Base-by-base conservation (phyloP, 2,888 invertebrate genomes). In the Dryomyza anilis region DNA sequence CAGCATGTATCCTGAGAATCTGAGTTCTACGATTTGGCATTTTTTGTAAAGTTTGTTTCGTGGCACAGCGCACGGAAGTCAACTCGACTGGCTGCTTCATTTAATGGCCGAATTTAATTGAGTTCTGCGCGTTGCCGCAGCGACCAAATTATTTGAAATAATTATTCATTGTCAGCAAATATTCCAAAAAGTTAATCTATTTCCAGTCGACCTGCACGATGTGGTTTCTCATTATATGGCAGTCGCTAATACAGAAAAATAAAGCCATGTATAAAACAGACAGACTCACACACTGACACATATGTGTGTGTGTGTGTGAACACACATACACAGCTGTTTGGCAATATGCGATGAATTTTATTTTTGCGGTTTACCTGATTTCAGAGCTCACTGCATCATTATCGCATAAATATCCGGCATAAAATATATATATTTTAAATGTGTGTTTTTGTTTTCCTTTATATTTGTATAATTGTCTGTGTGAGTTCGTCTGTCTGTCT, bases 121-220 rank as follows among this genome's bases (percentile, higher is more conserved):
- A 55, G 23, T 55, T 33, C 16, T 45, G 27, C 36, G 46, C 45
- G 58, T 29, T 45, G 19, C 36, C 52, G 57, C 56, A 53, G 23
- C 21, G 43, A 19, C 33, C 48, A 46, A 55, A 62, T 45, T 27
- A 58, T 50, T 64, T 43, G 12, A 52, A 50, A 61, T 52, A 64
- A 64, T 67, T 61, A 61, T 67, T 64, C 50, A 66, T 66, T 60
- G 61, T 64, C 57, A 64, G 45, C 55, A 27, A 33, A 30, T n/a
- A 14, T 33, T 52, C 36, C 53, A 60, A 60, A n/a, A 33, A 61
- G 61, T 67, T 64, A 67, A 64, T 63, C 50, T 61, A 64, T 64
- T 66, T 63, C 33, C 50, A 55, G 30, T 39, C 45, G 27, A 53
- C 30, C 56, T 33, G 30, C 43, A 43, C 50, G 43, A 46, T 64